phyloP scores from a whole-genome alignment of 2,888 invertebrate species.

The Pemphredon lugubris region DNA sequence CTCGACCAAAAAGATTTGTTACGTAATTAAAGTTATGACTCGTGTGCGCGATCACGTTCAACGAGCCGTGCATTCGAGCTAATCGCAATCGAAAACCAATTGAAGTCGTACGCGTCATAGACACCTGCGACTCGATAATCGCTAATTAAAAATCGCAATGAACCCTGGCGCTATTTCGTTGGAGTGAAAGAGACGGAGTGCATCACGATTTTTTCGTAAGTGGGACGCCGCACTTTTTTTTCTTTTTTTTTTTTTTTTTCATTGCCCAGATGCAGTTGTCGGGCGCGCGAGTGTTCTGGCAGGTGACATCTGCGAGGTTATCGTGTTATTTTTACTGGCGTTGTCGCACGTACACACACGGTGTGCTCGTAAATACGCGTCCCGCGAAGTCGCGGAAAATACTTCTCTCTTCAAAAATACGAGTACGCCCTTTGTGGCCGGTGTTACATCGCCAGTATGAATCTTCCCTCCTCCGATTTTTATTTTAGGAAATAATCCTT shows the following conservation, averaged over 20 bases:
- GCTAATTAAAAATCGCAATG: slow-evolving; percentile 58
- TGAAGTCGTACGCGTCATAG: slow-evolving; percentile 37
- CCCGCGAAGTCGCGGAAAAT: slow-evolving; percentile 9
- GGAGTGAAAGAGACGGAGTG: slow-evolving; percentile 3
- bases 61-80: slow-evolving; percentile 23
- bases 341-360: slow-evolving; percentile 40
- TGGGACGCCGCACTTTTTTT: slow-evolving; percentile 45
- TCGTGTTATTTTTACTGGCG: slow-evolving; percentile 63
- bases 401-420: slow-evolving; percentile 23
- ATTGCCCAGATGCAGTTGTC: slow-evolving; percentile 67
- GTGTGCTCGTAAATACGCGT: slow-evolving; percentile 37
- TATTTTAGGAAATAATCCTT: slow-evolving; percentile 35
- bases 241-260: too few relatives aligned
- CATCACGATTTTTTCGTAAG: slow-evolving; percentile 52
- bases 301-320: slow-evolving; percentile 67
- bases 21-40: slow-evolving; percentile 49
- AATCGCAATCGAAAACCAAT: slow-evolving; percentile 35
- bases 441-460: slow-evolving; percentile 24
- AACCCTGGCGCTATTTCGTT: not conserved
- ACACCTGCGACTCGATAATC: slow-evolving; percentile 43
- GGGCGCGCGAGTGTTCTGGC: slow-evolving; percentile 56
- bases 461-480: slow-evolving; percentile 33
- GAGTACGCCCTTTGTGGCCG: slow-evolving; percentile 1
- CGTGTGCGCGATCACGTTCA: slow-evolving; percentile 27
- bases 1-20: slow-evolving; percentile 41